Evolutionary conservation across 2,888 invertebrate species (phyloP).

Genomic region (Meta bourneti): DNA sequence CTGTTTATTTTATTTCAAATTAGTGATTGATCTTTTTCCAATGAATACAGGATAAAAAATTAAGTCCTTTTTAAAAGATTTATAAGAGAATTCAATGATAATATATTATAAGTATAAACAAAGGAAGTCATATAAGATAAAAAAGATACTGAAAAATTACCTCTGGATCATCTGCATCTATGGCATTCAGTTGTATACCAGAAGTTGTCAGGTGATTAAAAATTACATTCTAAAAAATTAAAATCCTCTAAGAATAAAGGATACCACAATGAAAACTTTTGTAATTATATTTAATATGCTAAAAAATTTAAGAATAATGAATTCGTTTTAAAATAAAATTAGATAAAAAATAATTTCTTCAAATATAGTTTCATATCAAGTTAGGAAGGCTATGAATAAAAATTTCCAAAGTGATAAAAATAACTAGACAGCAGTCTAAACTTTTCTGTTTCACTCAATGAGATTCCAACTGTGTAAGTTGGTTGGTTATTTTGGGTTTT

Average conservation of each 20-base stretch:
- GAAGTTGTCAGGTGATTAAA: conserved; percentile 88
- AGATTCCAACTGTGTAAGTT: no score
- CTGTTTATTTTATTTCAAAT: no score
- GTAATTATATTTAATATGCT: neutral
- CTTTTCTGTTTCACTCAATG: no score
- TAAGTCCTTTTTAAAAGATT: neutral
- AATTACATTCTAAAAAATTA: conserved; percentile 86
- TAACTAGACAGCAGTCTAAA: neutral
- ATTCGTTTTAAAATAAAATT: no score
- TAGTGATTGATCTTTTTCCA: neutral
- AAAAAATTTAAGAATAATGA: neutral
- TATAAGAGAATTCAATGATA: neutral
- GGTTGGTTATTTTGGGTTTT: no score
- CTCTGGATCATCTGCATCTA: conserved; percentile 96
- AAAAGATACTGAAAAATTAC: conserved; percentile 82
- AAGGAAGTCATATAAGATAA: neutral
- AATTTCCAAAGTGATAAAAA: no score
- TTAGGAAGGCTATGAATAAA: no score
- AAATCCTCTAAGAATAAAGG: conserved; percentile 8
- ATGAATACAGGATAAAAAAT: neutral
- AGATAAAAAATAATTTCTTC: no score
- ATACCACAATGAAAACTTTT: neutral
- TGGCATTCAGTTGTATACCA: conserved; percentile 87
- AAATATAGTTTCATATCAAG: no score
- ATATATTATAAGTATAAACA: neutral